phyloP scores from a whole-genome alignment of 2,113 vertebrate species.

The Pao palembangensis region DNA sequence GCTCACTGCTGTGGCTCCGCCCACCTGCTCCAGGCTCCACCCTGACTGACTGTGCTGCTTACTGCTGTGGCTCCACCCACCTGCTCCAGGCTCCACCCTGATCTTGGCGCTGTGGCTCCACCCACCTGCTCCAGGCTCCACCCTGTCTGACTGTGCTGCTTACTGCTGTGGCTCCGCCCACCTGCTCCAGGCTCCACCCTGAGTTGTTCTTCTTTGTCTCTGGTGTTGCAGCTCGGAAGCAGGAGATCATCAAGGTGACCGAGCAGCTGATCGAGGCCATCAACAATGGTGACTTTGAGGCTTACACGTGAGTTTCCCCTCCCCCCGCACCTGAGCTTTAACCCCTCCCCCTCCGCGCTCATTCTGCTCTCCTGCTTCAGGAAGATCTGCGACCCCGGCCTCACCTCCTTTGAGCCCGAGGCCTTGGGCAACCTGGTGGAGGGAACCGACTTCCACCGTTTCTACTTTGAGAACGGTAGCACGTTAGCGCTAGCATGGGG shows the following conservation, averaged over 20 bases:
- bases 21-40: not conserved
- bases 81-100: not conserved
- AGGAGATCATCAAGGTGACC: conserved; percentile 98
- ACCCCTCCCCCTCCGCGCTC: too few relatives aligned
- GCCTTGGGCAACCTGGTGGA: conserved; percentile 96
- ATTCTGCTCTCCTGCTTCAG: conserved; percentile 55
- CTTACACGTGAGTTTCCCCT: conserved; percentile 87
- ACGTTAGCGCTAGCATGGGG: too few relatives aligned
- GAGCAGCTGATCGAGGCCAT: conserved; percentile 98
- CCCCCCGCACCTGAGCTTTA: not conserved
- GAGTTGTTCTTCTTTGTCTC: conserved; percentile 16
- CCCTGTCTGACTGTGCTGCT: not conserved
- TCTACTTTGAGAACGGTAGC: conserved; percentile 96
- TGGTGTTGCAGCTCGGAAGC: conserved; percentile 83
- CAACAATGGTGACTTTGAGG: conserved; percentile 98
- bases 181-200: not conserved
- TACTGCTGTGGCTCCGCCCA: not conserved
- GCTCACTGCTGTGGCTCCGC: not conserved
- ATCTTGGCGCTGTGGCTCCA: not conserved
- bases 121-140: not conserved
- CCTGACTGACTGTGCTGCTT: not conserved
- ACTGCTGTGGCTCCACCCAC: not conserved
- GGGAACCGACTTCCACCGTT: conserved; percentile 96
- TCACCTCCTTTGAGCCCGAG: conserved; percentile 96
- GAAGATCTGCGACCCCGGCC: conserved; percentile 95